Evolutionary conservation across 1,140 invertebrate genomes (phyloP).

Genomic region (Telenomus remus): DNA sequence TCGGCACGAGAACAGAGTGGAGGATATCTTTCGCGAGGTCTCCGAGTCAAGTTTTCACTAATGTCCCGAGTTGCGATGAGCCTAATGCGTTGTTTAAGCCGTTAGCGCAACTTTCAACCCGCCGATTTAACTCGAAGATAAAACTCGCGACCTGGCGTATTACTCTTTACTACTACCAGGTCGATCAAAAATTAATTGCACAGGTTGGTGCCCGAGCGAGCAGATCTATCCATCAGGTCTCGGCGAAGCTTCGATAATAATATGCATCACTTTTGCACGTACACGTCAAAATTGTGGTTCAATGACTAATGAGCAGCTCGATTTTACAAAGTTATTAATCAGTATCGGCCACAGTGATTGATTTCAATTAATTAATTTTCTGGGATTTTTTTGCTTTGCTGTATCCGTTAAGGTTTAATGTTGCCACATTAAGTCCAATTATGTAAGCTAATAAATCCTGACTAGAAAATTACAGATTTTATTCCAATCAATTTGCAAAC

Average conservation of each 20-base stretch:
- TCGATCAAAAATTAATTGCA: conserved; percentile 37
- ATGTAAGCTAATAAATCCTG: too few relatives aligned
- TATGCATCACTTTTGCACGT: conserved; percentile 62
- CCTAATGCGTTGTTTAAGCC: conserved; percentile 68
- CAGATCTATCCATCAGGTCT: conserved; percentile 64
- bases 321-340: conserved; percentile 27
- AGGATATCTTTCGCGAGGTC: conserved; percentile 61
- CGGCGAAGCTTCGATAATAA: conserved; percentile 64
- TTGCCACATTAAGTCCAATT: too few relatives aligned
- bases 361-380: conserved; percentile 3
- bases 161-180: conserved; percentile 14
- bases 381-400: not conserved
- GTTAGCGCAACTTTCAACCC: conserved; percentile 58
- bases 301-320: conserved; percentile 38
- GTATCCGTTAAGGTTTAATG: too few relatives aligned
- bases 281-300: conserved; percentile 33
- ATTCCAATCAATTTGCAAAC: too few relatives aligned
- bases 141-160: too few relatives aligned
- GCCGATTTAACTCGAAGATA: conserved; percentile 3
- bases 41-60: conserved; percentile 73
- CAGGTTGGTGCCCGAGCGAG: conserved; percentile 53
- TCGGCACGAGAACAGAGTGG: conserved; percentile 39
- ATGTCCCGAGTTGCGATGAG: conserved; percentile 70
- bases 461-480: too few relatives aligned
- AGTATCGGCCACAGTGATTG: not conserved